Base-by-base conservation (phyloP, 2,797 vertebrate species). In the Sebastes kiyomatsui region DNA sequence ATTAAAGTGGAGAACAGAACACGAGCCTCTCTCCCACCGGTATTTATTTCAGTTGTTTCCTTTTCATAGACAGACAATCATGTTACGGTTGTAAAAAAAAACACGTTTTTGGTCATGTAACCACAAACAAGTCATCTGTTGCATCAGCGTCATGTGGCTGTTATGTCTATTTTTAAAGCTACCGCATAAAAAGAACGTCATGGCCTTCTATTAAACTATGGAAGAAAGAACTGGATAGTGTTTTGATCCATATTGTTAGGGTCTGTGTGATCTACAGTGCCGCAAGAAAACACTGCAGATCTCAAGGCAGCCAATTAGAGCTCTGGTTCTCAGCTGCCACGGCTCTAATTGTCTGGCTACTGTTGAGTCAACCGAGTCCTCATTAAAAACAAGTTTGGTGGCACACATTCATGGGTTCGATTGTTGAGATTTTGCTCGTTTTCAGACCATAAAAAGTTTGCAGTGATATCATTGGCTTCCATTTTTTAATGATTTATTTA, bases 301-400 rank as follows among this genome's bases (percentile, higher is more conserved):
- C 84, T 87, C 74, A 64, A 74, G 72, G 85, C 74, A 83, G 81
- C 86, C 82, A 92, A 91, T 93, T 92, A 89, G 60, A 83, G 68
- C 55, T 13, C 13, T 1, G 64, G 30, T 59, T 86, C 28, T 72
- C 13, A 2, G 60, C 64, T 75, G 72, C 69, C 64, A 25, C 5
- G 1, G 30, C 78, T 83, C 58, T 88, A 83, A 90, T 86, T 82
- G 81, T 87, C 69, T 75, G 70, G 75, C 82, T 67, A 72, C 83
- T 68, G 35, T 38, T 25, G 62, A 90, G 68, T 81, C 77, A 65
- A 67, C 52, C 1, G 4, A 74, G 60, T 75, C 55, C 89, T 89
- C 86, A 88, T 92, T 91, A 88, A 88, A 91, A 90, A 35, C 27
- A 35, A 27, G 76, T 87, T 83, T 73, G 27, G 49, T 42, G 66